Conservation (phyloP, 2,888 invertebrate genomes). For the Geophilus truncorum region DNA sequence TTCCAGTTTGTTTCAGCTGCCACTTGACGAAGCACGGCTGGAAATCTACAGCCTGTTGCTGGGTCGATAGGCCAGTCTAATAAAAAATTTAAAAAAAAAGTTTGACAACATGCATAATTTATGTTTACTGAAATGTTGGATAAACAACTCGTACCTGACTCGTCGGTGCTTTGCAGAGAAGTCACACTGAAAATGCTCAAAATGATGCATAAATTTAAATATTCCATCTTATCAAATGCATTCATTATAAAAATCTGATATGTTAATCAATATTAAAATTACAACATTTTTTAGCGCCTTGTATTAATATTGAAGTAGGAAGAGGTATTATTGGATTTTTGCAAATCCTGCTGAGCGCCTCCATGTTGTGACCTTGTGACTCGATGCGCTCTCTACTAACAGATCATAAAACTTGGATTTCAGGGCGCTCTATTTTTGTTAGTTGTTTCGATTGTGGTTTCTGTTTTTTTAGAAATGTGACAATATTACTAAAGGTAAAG, state of each 20-base stretch:
- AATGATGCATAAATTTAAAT: not conserved
- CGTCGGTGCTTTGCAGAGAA: not conserved
- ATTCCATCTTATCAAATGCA: not conserved
- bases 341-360: not conserved
- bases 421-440: not conserved
- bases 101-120: no score
- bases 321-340: not conserved
- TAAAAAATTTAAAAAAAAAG: not conserved
- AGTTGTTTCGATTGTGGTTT: no score
- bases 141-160: not conserved
- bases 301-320: not conserved
- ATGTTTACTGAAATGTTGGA: no score
- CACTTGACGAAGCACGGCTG: not conserved
- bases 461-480: no score
- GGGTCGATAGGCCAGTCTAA: conserved; percentile 14
- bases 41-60: conserved; percentile 3
- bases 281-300: not conserved
- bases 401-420: not conserved
- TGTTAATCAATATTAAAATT: not conserved
- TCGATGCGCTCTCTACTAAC: not conserved
- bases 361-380: not conserved
- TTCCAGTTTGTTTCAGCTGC: not conserved
- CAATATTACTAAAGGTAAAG: no score
- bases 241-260: not conserved
- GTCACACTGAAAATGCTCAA: not conserved